Percentiles rank a stretch among this genome's conserved stretches.
These are phyloP conservation scores for Unio delphinus DNA, from an alignment of 2,888 invertebrate genomes.

Conservation along the genomic window DNA sequence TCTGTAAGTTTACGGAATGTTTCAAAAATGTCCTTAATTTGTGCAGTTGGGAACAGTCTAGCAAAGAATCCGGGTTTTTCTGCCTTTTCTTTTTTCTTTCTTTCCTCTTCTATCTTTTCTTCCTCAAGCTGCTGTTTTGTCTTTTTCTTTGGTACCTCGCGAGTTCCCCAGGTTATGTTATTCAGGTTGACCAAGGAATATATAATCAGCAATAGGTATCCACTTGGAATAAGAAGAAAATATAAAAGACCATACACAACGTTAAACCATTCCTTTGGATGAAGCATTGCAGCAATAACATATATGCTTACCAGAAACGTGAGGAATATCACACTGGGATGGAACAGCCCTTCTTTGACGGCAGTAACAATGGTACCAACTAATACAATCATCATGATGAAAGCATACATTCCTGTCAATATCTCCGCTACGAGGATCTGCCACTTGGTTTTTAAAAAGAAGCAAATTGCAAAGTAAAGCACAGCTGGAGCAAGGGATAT, in stretches of 20 bases:
- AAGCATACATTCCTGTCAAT: constrained; percentile 60
- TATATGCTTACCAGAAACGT: constrained; percentile 55
- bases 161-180: constrained; percentile 67
- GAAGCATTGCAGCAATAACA: constrained; percentile 53
- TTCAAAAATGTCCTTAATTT: no score
- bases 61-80: no score
- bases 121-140: no score
- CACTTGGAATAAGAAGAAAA: constrained; percentile 65
- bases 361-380: constrained; percentile 59
- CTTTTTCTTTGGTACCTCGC: no score
- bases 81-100: no score
- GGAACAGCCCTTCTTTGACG: constrained; percentile 49
- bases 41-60: no score
- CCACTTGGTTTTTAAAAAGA: constrained; percentile 46
- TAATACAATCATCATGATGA: constrained; percentile 67
- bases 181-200: constrained; percentile 66
- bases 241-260: constrained; percentile 60
- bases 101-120: no score
- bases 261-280: constrained; percentile 66
- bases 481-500: constrained; percentile 54
- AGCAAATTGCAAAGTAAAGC: constrained; percentile 57
- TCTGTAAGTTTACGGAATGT: constrained; percentile 10
- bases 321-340: constrained; percentile 66
- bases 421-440: constrained; percentile 62
- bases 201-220: constrained; percentile 67